Base-by-base conservation (phyloP, 2,797 vertebrate genomes). In the Ispidina picta region DNA sequence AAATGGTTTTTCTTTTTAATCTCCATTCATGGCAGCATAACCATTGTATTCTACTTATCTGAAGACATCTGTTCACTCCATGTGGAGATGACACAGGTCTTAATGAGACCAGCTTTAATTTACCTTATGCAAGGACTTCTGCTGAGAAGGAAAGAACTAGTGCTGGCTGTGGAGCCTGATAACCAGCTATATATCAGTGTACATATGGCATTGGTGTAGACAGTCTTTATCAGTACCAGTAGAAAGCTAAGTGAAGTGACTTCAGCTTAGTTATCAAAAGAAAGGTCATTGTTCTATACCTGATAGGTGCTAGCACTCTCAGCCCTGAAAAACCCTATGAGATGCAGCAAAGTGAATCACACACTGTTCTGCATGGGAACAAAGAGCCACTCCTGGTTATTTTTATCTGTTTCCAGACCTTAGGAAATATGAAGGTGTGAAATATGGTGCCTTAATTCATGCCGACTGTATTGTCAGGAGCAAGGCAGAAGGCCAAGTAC, bases 361-460 rank as follows among this genome's bases (percentile, higher is more conserved):
- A 88, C 77, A 39, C 54, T 64, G 65, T 21, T 92, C 78, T 72
- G 68, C 60, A 84, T 9, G 52, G 54, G 79, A 58, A 87, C 48
- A 63, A 75, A 89, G 89, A 86, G 73, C 12, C 55, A 26, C 52
- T 72, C 70, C 39, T 56, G 68, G 87, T 60, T 86, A 94, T 91
- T 95, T 93, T 96, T 88, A 73, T 92, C 93, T 52, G 59, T 78
- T 92, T 87, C 70, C 52, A 75, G 88, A 92, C 69, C 86, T 90
- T 66, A 88, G 86, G 75, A 92, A 74, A 88, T 65, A 90, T 9
- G 73, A 93, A 92, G 88, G 93, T 94, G 90, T 88, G 94, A 95
- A 96, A 95, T 87, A 90, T 49, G 83, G 49, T 55, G 72, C 78
- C 92, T 92, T 94, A 95, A 92, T 89, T 96, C 93, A 94, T 64